Base-by-base conservation (phyloP, 2,888 invertebrate genomes). In the Oasisia sp. region DNA sequence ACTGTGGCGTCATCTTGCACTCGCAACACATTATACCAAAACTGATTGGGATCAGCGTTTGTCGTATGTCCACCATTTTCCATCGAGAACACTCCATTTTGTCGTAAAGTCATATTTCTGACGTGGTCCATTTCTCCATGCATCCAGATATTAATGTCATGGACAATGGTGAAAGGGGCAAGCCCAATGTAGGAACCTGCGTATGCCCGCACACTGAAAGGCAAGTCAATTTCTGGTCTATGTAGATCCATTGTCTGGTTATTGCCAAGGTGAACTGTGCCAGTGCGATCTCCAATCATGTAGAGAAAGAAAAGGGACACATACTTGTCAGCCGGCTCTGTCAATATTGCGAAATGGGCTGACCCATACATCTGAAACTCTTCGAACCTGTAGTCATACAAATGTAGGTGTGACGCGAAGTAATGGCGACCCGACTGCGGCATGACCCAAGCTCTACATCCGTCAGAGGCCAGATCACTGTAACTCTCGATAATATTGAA, bases 221-320 rank as follows among this genome's bases (percentile, higher is more conserved):
- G 95, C 2, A 94, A 91, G 92, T 95, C 95, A 91, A 95, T 94
- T 91, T 94, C 94, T 14, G 91, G 92, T 92, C 95, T 92, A 9
- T 94, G 92, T 5, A 94, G 92, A 92, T 95, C 94, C 94, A 95
- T 94, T 0, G 93, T 93, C 90, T 95, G 95, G 50, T 94, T 94
- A 44, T 94, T 92, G 11, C 94, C 94, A 0, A 95, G 91, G 91
- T 94, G 94, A 11, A 95, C 92, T n/a, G 95, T 95, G 32, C 95
- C 95, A 19, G 95, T 93, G 32, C 95, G 92, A 91, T 95, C 95
- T 0, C 95, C 95, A 38, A 95, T 95, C 95, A 95, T 95, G 92
- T 95, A 94, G 11, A 94, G 93, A 93, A 95, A 95, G 93, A 93
- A 95, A 0, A 95, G 89, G 91, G 94, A 93, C 1, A 94, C 94